A percentile compares a stretch with the other conserved stretches of the same genome.
These are phyloP conservation scores for Eupeodes latifasciatus DNA, from an alignment of 2,888 invertebrate species.

Conservation along the genomic window DNA sequence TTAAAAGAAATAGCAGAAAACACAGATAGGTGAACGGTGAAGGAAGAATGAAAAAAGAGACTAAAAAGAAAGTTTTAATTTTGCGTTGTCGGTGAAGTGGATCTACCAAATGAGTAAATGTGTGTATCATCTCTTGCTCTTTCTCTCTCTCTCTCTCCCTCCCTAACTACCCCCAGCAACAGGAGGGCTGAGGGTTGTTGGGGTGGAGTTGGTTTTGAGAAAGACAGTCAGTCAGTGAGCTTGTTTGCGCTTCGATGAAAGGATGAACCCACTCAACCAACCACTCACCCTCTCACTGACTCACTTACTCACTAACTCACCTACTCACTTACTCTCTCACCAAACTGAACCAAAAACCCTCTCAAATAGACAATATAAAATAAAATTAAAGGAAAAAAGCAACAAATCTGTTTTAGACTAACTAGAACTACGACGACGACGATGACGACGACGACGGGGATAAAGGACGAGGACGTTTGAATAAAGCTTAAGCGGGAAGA, in stretches of 20 bases:
- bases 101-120: conserved; percentile 52
- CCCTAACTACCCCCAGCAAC: background rate
- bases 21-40: background rate
- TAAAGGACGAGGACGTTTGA: conserved; percentile 35
- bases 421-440: conserved; percentile 4
- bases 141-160: background rate
- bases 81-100: conserved; percentile 72
- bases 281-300: background rate
- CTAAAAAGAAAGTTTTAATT: conserved; percentile 70
- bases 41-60: conserved; percentile 15
- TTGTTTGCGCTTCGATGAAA: conserved; percentile 55
- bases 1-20: conserved; percentile 7
- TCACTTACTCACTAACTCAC: background rate
- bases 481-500: background rate
- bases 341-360: background rate
- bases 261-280: conserved; percentile 42
- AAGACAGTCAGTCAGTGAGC: conserved; percentile 35
- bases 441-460: too few species aligned
- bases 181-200: conserved; percentile 16
- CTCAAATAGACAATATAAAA: conserved; percentile 41
- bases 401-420: conserved; percentile 71
- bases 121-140: conserved; percentile 47
- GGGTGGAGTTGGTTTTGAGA: background rate
- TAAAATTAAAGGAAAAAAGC: conserved; percentile 66
- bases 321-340: background rate